A percentile compares a stretch with the other conserved stretches of the same genome.
phyloP scores from a whole-genome alignment of 2,888 invertebrate species.

The Melinaea marsaeus region DNA sequence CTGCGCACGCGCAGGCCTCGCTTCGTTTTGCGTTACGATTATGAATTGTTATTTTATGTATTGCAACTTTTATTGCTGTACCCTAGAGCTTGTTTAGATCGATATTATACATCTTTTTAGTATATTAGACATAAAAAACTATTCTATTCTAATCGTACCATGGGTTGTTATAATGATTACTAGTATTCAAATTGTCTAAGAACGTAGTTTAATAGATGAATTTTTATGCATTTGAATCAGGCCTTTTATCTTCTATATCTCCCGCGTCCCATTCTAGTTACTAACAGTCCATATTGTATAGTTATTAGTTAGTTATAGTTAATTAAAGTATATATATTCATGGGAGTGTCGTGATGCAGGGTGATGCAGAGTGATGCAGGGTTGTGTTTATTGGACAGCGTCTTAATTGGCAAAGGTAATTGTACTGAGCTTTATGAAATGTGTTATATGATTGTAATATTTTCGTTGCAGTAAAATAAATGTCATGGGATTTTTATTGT shows the following conservation, averaged over 20 bases:
- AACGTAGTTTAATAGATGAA: too few species aligned
- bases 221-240: too few species aligned
- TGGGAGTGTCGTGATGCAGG: constrained; percentile 37
- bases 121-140: too few species aligned
- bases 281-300: neutral
- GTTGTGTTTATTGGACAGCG: constrained; percentile 26
- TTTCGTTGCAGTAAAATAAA: too few species aligned
- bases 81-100: neutral
- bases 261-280: too few species aligned
- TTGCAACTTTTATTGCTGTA: neutral
- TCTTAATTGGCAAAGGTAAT: constrained; percentile 22
- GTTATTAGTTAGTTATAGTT: constrained; percentile 32
- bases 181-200: too few species aligned
- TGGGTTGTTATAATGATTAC: too few species aligned
- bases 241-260: too few species aligned
- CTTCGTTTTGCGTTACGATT: constrained; percentile 9
- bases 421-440: constrained; percentile 16
- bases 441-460: neutral
- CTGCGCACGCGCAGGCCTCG: constrained; percentile 14
- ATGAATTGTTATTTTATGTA: constrained; percentile 10
- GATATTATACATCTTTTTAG: too few species aligned
- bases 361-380: constrained; percentile 41
- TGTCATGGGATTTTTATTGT: too few species aligned
- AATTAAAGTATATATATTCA: constrained; percentile 46
- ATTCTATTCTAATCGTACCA: too few species aligned